Evolutionary conservation across 2,113 vertebrate species (phyloP), one percentile per base, ranked within the genome.

Genomic region (Choloepus hoffmanni): DNA sequence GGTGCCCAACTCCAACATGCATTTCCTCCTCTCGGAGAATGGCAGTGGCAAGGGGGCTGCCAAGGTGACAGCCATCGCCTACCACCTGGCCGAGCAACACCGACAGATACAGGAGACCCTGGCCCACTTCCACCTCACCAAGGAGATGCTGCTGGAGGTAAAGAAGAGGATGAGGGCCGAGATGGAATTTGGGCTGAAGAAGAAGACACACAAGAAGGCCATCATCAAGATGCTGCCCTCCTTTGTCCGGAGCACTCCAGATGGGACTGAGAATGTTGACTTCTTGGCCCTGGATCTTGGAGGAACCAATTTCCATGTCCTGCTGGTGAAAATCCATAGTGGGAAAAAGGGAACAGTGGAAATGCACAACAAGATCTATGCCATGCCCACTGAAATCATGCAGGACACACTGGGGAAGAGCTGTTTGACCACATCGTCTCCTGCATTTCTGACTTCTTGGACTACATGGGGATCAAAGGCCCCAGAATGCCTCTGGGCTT

Each of bases 281-380:
- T 99, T 99, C 98, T 97, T 99, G 98, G 99, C 99, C 30, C 98
- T 99, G 97, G 99, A 99, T 98, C 99, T 99, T 13, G 99, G 99
- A 96, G 99, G 99, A 95, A 99, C 99, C 55, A 99, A 99, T 98
- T 99, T 99, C 90, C 98, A 99, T 58, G 99, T 99, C 97, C 98
- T 99, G 94, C 97, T 99, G 97, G 99, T 99, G 91, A 99, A 99
- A 98, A 99, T 99, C 96, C 99, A 99, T 58, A 99, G 99, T 0
- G 99, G 99, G 82, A 99, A 99, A 95, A 99, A 98, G 95, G 99
- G 99, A 97, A 99, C 99, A 0, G 99, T 99, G 94, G 99, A 99
- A 97, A 99, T 99, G 99, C 99, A 99, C 98, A 99, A 99, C 98
- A 99, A 99, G 98, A 99, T 99, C 97, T 99, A 99, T 7, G 99